A percentile compares a stretch with the other conserved stretches of the same genome.
Evolutionary conservation across 2,113 vertebrate genomes (phyloP).

Genomic region (Solenodon paradoxus): DNA sequence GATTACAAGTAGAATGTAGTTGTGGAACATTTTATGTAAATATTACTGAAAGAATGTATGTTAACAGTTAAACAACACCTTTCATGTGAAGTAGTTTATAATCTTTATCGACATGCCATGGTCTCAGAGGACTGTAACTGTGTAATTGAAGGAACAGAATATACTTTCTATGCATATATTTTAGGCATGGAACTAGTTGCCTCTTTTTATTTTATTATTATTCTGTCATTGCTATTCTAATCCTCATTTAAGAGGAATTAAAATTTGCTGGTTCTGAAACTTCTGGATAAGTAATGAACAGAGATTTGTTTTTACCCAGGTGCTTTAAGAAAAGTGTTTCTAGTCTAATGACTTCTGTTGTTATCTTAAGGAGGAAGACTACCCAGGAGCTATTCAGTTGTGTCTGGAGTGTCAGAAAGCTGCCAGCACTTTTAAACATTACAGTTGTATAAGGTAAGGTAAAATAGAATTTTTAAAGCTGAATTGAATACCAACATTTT

Average conservation of each 20-base stretch:
- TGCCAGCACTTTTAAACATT: conserved; percentile 99
- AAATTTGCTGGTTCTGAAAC: background rate
- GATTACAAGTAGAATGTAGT: background rate
- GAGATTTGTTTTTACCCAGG: background rate
- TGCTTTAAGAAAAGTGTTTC: conserved; percentile 1
- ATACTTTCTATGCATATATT: background rate
- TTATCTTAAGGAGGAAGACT: conserved; percentile 94
- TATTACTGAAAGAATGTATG: background rate
- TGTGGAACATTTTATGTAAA: background rate
- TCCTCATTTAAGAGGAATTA: conserved; percentile 4
- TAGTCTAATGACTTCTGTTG: conserved; percentile 7
- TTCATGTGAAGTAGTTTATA: background rate
- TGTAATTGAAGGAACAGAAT: background rate
- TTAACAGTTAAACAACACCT: background rate
- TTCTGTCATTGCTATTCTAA: background rate
- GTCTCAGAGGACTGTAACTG: background rate
- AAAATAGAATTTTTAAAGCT: background rate
- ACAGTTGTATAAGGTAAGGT: conserved; percentile 97
- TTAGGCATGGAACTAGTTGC: conserved; percentile 12
- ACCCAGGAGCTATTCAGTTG: conserved; percentile 97
- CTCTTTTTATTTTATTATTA: background rate
- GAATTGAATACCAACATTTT: background rate
- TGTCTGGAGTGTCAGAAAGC: conserved; percentile 98
- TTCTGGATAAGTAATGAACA: background rate
- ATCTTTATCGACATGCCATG: background rate